Evolutionary conservation across 2,113 vertebrate genomes (phyloP).

Genomic region (pig (Sus scrofa)): T2T-Sscrofa CM000824.6:123325501-123326000

Average conservation of each 20-base stretch:
- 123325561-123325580: conserved; percentile 67
- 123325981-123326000: not conserved
- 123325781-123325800: too few relatives aligned
- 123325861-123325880: not conserved
- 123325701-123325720: too few relatives aligned
- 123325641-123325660: conserved; percentile 4
- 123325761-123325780: too few relatives aligned
- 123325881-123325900: not conserved
- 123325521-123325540: conserved; percentile 48
- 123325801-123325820: too few relatives aligned
- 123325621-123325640: conserved; percentile 60
- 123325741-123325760: too few relatives aligned
- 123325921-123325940: not conserved
- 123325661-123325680: not conserved
- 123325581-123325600: conserved; percentile 70
- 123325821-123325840: not conserved
- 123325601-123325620: conserved; percentile 70
- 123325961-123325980: not conserved
- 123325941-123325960: not conserved
- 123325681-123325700: too few relatives aligned
- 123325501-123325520: conserved; percentile 26
- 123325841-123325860: not conserved
- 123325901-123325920: too few relatives aligned
- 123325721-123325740: too few relatives aligned
- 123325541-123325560: conserved; percentile 65